Base-by-base conservation (phyloP, 2,888 invertebrate species). In the Adelphocoris suturalis region DNA sequence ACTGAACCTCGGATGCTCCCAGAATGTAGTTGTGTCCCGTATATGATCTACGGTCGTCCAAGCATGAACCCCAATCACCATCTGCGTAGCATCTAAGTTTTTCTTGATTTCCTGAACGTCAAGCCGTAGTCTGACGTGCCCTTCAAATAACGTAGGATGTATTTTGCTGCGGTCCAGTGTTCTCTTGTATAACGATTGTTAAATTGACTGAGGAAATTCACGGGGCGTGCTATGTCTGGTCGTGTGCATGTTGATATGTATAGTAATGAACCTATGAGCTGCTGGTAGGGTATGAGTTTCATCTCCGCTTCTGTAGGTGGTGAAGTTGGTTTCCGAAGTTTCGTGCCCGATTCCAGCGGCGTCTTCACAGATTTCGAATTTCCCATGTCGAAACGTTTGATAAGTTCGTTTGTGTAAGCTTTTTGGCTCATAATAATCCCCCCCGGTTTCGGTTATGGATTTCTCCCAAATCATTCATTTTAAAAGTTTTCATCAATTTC, bases 141-240 rank as follows among this genome's bases (percentile, higher is more conserved):
- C n/a, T n/a, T n/a, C n/a, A 48, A 82, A 61, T 91, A 91, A 52
- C 90, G 85, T 16, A 91, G 87, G 16, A 91, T 90, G 47, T 90
- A 23, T 81, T 91, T 91, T 11, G 91, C 89, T 89, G 91, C 91
- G 46, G 81, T 37, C 91, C 90, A 91, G 48, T 89, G 88, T 57
- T 85, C 88, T 46, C 85, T 78, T 23, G 76, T 86, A 68, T 85
- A 89, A 46, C 78, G 75, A 28, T 85, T 82, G 16, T 90, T 75
- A 37, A 91, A 86, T 48, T 89, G 85, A 75, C 90, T 91, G 75
- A 91, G 76, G 57, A 84, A 75, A 86, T 84, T 87, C 14, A 91
- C 90, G 47, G 75, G 23, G 89, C 76, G 87, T 27, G 76, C 55
- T 3, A 91, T 89, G 85, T 91, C 90, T 37, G 90, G 84, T 76